A percentile compares a stretch with the other conserved stretches of the same genome.
Conservation (phyloP, 1,140 invertebrate genomes). For the Drosophila pseudoobscura region DNA sequence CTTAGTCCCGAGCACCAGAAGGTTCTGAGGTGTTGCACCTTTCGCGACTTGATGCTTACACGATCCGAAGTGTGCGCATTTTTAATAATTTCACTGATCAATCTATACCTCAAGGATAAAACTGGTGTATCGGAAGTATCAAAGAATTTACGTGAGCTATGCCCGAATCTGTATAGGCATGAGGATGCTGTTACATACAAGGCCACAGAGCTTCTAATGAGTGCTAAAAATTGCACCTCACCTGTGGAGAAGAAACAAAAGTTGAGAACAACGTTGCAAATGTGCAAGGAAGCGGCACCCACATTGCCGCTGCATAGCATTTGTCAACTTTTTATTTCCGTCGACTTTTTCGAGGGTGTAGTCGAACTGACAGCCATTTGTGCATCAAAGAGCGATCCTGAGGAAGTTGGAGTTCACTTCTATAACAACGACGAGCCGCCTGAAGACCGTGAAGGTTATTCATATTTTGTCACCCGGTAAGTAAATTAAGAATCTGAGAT, state of each 20-base stretch:
- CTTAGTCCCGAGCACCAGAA: conserved; percentile 86
- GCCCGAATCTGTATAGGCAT: conserved; percentile 95
- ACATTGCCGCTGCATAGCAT: conserved; percentile 78
- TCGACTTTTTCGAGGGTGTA: conserved; percentile 93
- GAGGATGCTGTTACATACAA: conserved; percentile 98
- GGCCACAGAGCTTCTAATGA: conserved; percentile 94
- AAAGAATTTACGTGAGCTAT: conserved; percentile 93
- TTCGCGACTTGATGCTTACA: conserved; percentile 92
- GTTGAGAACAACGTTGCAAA: conserved; percentile 90
- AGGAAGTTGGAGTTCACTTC: conserved; percentile 93
- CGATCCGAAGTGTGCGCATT: conserved; percentile 92
- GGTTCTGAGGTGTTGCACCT: conserved; percentile 86
- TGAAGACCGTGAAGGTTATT: conserved; percentile 90
- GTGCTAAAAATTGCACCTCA: conserved; percentile 89
- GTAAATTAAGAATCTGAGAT: not conserved
- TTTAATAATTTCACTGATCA: conserved; percentile 90
- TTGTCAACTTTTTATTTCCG: conserved; percentile 86
- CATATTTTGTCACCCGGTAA: conserved; percentile 85
- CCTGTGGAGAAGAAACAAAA: conserved; percentile 89
- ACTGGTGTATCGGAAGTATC: conserved; percentile 97
- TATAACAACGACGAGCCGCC: conserved; percentile 93
- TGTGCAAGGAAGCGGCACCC: conserved; percentile 88
- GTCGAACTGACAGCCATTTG: conserved; percentile 94
- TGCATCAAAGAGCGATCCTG: conserved; percentile 93
- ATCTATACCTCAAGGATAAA: conserved; percentile 96